phyloP scores from a whole-genome alignment of 2,888 invertebrate species.

The Tetragonisca angustula region DNA sequence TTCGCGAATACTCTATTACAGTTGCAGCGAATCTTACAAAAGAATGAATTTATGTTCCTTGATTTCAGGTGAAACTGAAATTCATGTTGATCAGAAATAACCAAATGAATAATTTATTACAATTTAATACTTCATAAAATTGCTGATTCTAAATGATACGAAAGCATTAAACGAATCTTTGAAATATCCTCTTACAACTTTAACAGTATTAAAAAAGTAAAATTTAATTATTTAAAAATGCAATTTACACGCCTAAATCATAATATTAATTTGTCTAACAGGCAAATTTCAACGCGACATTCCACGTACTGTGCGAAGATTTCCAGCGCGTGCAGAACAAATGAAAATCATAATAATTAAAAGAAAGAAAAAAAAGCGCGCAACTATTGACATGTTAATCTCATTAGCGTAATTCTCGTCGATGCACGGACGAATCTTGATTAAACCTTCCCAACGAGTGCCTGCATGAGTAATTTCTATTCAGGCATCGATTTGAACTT shows the following conservation, averaged over 20 bases:
- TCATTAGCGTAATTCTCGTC: slow-evolving; percentile 18
- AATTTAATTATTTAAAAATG: background rate
- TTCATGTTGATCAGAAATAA: no score
- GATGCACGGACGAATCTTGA: slow-evolving; percentile 27
- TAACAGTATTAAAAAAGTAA: no score
- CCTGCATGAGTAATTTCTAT: slow-evolving; percentile 46
- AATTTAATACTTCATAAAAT: no score
- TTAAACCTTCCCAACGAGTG: slow-evolving; percentile 33
- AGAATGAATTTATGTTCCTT: no score
- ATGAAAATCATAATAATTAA: slow-evolving; percentile 7
- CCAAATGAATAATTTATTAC: no score
- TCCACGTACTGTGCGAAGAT: slow-evolving; percentile 34
- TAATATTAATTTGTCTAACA: no score
- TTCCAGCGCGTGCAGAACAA: background rate
- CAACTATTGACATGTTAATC: slow-evolving; percentile 58
- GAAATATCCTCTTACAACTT: no score
- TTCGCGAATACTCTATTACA: no score
- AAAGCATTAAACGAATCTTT: no score
- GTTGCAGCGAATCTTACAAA: no score
- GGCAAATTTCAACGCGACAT: slow-evolving; percentile 11
- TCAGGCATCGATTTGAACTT: slow-evolving; percentile 55
- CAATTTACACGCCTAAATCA: background rate
- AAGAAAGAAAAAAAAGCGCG: background rate
- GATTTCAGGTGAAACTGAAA: no score
- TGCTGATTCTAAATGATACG: no score